A percentile compares a stretch with the other conserved stretches of the same genome.
phyloP scores from a whole-genome alignment of 2,888 invertebrate species.

The Protodeltote pygarga region DNA sequence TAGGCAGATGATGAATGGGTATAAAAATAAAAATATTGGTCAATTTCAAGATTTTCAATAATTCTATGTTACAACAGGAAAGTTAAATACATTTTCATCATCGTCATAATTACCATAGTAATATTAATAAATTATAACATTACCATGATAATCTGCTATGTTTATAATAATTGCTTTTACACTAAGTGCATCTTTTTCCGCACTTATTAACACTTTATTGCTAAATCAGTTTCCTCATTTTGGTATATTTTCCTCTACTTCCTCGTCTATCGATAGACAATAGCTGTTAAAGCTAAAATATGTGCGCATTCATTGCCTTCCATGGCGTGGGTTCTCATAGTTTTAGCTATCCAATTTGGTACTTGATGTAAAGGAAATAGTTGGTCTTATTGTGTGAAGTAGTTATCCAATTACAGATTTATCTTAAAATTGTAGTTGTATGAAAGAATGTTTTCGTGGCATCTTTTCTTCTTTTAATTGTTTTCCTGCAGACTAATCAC shows the following conservation, averaged over 20 bases:
- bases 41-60: too few species aligned
- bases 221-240: conserved; percentile 26
- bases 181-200: conserved; percentile 13
- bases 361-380: background rate
- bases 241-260: conserved; percentile 16
- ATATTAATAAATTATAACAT: background rate
- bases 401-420: background rate
- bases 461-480: too few species aligned
- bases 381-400: background rate
- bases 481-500: too few species aligned
- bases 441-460: too few species aligned
- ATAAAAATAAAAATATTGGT: too few species aligned
- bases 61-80: too few species aligned
- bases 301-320: conserved; percentile 25
- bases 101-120: background rate
- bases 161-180: background rate
- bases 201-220: conserved; percentile 7
- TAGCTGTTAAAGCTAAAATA: conserved; percentile 26
- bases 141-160: background rate
- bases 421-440: too few species aligned
- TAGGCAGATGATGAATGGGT: too few species aligned
- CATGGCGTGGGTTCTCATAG: conserved; percentile 12
- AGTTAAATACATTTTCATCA: too few species aligned
- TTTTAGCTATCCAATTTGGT: conserved; percentile 9
- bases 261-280: conserved; percentile 27